phyloP scores from a whole-genome alignment of 2,888 invertebrate genomes.

The Allolobophora icterica region DNA sequence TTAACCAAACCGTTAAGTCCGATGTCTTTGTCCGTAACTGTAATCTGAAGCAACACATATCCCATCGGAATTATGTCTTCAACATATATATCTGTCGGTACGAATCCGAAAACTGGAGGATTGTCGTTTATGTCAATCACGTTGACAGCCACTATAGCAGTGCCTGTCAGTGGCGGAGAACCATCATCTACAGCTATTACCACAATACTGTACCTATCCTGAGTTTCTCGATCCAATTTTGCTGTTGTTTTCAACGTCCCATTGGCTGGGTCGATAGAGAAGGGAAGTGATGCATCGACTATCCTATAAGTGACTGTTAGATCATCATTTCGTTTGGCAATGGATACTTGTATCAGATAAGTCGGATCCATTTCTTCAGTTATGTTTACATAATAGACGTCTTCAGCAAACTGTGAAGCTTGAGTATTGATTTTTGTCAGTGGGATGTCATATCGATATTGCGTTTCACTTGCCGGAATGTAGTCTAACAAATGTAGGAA shows the following conservation, averaged over 20 bases:
- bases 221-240: slow-evolving; percentile 35
- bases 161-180: slow-evolving; percentile 31
- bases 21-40: slow-evolving; percentile 33
- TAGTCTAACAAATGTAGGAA: slow-evolving; percentile 40
- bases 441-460: slow-evolving; percentile 32
- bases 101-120: slow-evolving; percentile 25
- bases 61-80: slow-evolving; percentile 34
- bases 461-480: slow-evolving; percentile 13
- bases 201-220: slow-evolving; percentile 34
- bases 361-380: slow-evolving; percentile 22
- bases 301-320: slow-evolving; percentile 25
- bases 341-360: neutral
- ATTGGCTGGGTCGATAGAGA: slow-evolving; percentile 30
- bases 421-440: slow-evolving; percentile 19
- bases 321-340: slow-evolving; percentile 15
- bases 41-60: slow-evolving; percentile 29
- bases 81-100: slow-evolving; percentile 6
- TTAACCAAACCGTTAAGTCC: slow-evolving; percentile 31
- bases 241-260: slow-evolving; percentile 28
- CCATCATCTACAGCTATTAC: slow-evolving; percentile 37
- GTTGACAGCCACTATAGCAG: slow-evolving; percentile 30
- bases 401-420: slow-evolving; percentile 23
- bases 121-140: no score
- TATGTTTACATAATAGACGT: slow-evolving; percentile 29
- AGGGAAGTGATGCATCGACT: slow-evolving; percentile 21